Conservation (phyloP, 2,113 vertebrate genomes). For the Anolis carolinensis region DNA sequence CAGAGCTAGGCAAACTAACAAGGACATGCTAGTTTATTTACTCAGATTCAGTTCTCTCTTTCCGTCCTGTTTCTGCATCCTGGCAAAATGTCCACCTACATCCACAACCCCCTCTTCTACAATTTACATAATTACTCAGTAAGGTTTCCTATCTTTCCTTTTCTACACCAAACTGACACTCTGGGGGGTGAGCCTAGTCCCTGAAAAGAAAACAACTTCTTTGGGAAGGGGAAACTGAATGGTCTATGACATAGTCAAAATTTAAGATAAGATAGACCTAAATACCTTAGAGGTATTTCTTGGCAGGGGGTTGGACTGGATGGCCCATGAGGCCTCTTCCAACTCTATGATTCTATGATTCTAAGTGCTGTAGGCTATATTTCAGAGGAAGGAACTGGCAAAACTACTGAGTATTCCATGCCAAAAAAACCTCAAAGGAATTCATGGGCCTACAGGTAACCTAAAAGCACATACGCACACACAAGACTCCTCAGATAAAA, state of each 20-base stretch:
- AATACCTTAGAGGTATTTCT: too few species aligned
- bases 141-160: background rate
- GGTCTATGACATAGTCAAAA: background rate
- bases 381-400: too few species aligned
- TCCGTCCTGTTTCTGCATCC: background rate
- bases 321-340: too few species aligned
- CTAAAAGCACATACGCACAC: too few species aligned
- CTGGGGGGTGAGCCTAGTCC: background rate
- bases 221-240: fast-evolving
- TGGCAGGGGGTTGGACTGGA: too few species aligned
- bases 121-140: background rate
- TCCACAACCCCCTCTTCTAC: background rate
- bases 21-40: background rate
- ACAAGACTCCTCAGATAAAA: background rate
- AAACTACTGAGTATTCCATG: too few species aligned
- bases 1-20: constrained; percentile 28
- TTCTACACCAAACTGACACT: constrained; percentile 11
- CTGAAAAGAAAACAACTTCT: background rate
- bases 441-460: too few species aligned
- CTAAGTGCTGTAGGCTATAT: too few species aligned
- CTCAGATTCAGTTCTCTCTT: constrained; percentile 58
- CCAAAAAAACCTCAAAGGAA: too few species aligned
- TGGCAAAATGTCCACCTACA: background rate
- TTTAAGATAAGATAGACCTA: background rate
- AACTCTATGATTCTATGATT: too few species aligned